Base-by-base conservation (phyloP, 2,797 vertebrate species). In the Propithecus perrieri region DNA sequence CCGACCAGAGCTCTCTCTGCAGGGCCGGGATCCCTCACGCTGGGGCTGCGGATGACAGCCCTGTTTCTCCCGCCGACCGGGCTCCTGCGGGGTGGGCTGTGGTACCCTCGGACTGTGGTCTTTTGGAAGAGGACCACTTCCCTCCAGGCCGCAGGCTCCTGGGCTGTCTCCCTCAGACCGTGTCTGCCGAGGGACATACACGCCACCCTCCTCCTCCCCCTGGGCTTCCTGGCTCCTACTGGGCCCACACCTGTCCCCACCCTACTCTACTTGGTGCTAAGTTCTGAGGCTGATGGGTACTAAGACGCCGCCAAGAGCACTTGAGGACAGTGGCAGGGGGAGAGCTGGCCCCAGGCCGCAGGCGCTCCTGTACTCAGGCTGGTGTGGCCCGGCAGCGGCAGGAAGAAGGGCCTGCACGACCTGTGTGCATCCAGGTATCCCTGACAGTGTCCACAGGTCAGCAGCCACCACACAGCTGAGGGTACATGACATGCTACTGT, bases 191-290 rank as follows among this genome's bases (percentile, higher is more conserved):
- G 71, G 35, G 30, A 12, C 43, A 18, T 0, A 6, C 24, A 15
- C 0, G 2, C 33, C 1, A 1, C 13, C 12, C 11, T 61, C 48
- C 15, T 43, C 22, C 14, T n/a, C 3, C n/a, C 15, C 18, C 18
- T 67, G 28, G 10, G 55, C n/a, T 14, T 38, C 53, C 67, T 3
- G 53, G 14, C 3, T 55, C 24, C 6, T 53, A 2, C 28, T 35
- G 55, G 8, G 17, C 43, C 48, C 93, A 33, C 30, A 22, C 5
- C 35, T 35, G 18, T 53, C 53, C 74, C 46, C 22, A 46, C 13
- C 75, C 50, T 87, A 11, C 48, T 72, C 15, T 18, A 22, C 20
- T 24, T 11, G 11, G 67, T 30, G 13, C 78, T 38, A 4, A 46
- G 26, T 67, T 84, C 57, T 18, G 78, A 79, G 0, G 4, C 72